phyloP scores from a whole-genome alignment of 2,888 invertebrate species.

The Brachynemurus nebulosus region DNA sequence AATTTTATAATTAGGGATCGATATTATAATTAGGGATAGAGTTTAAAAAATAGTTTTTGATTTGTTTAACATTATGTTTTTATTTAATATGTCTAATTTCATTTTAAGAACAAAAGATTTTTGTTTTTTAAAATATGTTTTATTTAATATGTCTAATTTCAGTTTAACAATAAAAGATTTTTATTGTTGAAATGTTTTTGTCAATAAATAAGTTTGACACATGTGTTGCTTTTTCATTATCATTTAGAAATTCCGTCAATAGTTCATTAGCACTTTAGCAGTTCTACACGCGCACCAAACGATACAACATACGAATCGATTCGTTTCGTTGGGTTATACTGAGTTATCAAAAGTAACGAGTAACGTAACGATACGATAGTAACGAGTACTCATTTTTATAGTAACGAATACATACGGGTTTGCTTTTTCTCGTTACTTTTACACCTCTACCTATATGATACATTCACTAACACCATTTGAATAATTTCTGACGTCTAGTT shows the following conservation, averaged over 20 bases:
- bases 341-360: constrained; percentile 4
- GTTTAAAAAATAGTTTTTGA: not conserved
- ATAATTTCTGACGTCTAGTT: too few relatives aligned
- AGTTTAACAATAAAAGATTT: not conserved
- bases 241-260: not conserved
- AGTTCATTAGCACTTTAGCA: too few relatives aligned
- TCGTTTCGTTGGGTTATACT: too few relatives aligned
- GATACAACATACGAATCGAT: too few relatives aligned
- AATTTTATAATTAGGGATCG: too few relatives aligned
- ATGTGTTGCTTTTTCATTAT: constrained; percentile 3
- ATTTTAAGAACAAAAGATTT: constrained; percentile 2
- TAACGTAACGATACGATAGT: constrained; percentile 3
- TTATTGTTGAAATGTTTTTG: not conserved
- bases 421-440: not conserved
- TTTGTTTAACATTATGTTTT: not conserved
- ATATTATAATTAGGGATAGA: not conserved
- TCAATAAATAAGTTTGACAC: constrained; percentile 3
- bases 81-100: constrained; percentile 1
- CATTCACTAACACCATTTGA: too few relatives aligned
- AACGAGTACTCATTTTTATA: constrained; percentile 4
- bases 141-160: constrained; percentile 7
- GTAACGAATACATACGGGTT: not conserved
- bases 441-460: too few relatives aligned
- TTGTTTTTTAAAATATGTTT: not conserved
- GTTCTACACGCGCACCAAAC: too few relatives aligned